These are phyloP conservation scores for Caenorhabditis sp. DNA, from an alignment of 2,888 invertebrate genomes.

Conservation along the genomic window DNA sequence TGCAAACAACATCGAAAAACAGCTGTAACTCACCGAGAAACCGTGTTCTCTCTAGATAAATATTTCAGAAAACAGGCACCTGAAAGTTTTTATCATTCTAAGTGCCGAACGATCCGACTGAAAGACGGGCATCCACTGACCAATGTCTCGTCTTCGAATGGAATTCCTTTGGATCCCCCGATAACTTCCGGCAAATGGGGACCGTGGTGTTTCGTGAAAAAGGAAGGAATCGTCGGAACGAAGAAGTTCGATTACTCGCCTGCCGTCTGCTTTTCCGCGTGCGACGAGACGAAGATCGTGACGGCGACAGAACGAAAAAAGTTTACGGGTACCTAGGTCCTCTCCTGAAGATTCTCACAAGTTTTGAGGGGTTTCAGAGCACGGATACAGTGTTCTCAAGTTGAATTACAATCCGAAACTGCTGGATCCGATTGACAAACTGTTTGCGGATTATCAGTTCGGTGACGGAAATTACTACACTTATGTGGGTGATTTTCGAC, in stretches of 20 bases:
- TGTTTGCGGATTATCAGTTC: slow-evolving; percentile 16
- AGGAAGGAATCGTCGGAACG: slow-evolving; percentile 20
- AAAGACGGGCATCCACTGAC: slow-evolving; percentile 6
- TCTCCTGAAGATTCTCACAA: background rate
- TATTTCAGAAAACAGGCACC: slow-evolving; percentile 1
- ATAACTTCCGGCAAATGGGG: slow-evolving; percentile 14
- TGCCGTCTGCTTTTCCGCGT: slow-evolving; percentile 10
- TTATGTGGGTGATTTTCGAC: background rate
- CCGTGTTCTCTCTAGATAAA: too few species aligned
- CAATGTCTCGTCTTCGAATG: background rate
- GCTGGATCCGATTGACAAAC: slow-evolving; percentile 30
- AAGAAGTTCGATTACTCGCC: background rate
- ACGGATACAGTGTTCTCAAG: slow-evolving; percentile 22
- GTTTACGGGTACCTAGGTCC: too few species aligned
- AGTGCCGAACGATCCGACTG: slow-evolving; percentile 20
- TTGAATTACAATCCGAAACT: slow-evolving; percentile 28
- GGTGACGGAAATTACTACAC: slow-evolving; percentile 28
- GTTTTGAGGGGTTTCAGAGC: background rate
- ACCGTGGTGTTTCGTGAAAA: slow-evolving; percentile 32
- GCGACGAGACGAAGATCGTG: slow-evolving; percentile 20
- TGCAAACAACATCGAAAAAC: slow-evolving; percentile 8
- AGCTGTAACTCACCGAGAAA: background rate
- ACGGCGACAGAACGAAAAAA: background rate
- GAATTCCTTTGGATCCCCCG: background rate
- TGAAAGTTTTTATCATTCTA: slow-evolving; percentile 33